Evolutionary conservation across 2,113 vertebrate genomes (phyloP).

Genomic region (Otocyon megalotis): DNA sequence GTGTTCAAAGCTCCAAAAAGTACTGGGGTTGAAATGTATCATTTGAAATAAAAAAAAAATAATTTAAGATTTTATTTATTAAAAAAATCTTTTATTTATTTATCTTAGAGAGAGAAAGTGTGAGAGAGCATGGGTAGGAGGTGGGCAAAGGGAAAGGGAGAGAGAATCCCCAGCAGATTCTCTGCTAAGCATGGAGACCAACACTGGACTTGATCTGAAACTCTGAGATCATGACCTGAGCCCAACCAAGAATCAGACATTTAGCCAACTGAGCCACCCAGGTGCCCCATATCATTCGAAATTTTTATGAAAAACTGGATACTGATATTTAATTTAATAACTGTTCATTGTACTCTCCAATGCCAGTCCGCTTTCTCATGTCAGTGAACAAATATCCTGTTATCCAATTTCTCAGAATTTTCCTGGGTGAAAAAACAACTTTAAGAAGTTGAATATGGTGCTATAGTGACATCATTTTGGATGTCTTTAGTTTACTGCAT

Average conservation of each 20-base stretch:
- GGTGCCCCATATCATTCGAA: not conserved
- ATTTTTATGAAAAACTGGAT: constrained; percentile 12
- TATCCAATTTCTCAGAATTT: constrained; percentile 26
- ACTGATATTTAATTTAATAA: constrained; percentile 11
- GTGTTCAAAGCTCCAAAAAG: not conserved
- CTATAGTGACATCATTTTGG: not conserved
- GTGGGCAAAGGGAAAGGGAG: not conserved
- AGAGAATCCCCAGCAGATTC: not conserved
- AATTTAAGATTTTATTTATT: not conserved
- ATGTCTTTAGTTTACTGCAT: not conserved
- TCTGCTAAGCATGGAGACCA: no score
- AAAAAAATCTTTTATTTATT: not conserved
- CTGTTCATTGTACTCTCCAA: not conserved
- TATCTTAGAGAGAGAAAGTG: not conserved
- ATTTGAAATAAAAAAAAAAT: not conserved
- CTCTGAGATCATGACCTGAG: not conserved
- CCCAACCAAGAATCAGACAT: not conserved
- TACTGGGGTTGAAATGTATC: not conserved
- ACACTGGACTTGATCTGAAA: not conserved
- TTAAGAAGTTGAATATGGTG: not conserved
- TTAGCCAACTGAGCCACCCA: not conserved
- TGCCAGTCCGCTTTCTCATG: not conserved
- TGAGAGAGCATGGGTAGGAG: not conserved
- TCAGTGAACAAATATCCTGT: not conserved
- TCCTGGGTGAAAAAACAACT: constrained; percentile 44